Evolutionary conservation across 2,113 vertebrate genomes (phyloP), one percentile per base, ranked within the genome.

Genomic region (Crotalus viridis): DNA sequence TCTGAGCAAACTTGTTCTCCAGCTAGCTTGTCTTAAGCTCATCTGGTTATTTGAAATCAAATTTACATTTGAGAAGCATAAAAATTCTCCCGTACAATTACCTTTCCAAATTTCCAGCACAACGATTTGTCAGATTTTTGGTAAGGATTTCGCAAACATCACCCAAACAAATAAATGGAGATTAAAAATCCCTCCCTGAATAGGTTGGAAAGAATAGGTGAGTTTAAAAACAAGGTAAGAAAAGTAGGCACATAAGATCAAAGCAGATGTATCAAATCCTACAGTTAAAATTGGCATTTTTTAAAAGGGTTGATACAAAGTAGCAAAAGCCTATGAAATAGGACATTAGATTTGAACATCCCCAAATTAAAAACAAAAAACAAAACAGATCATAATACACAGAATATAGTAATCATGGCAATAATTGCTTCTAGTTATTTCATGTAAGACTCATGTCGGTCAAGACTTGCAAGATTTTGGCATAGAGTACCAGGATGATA

Each of bases 391-490:
- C 33, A 39, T 81, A 81, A 1, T 21, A 21, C 21, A 39, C 74
- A 21, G 33, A 81, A 21, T 81, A 43, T 10, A 81, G 6, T 39
- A 39, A 81, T 81, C 39, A 39, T 19, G 6, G 69, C 15, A 74
- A 19, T 39, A 81, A 39, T 81, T 39, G 33, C 33, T 81, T 39
- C 69, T 39, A 21, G 2, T 43, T 43, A 43, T 81, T 81, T 43
- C 19, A 39, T 39, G 15, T 19, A 19, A 81, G n/a, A 81, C n/a
- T 69, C 64, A 74, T 1, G 5, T 39, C 2, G 0, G 0, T 39
- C 33, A 43, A 43, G 33, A 21, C 19, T 9, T 21, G 33, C 74
- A 21, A 43, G 19, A 43, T 21, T 39, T 81, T 81, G 21, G 19
- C 17, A 81, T 39, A 81, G 33, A 43, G 17, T 21, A 33, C 33